Conservation (phyloP, 1,140 invertebrate genomes). For the Panonychus citri region DNA sequence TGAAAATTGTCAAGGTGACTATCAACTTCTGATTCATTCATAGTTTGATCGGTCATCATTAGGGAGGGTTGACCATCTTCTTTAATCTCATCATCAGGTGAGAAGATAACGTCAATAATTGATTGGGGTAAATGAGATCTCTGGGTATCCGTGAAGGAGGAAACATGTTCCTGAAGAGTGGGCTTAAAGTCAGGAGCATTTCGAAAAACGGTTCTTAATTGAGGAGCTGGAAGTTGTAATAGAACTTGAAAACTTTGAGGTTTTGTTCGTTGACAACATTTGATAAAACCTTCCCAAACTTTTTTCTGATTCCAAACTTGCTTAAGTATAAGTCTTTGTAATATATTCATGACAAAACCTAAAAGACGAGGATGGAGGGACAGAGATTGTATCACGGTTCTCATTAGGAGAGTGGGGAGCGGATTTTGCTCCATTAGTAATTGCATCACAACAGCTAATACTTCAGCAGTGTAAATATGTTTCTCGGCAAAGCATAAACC, state of each 20-base stretch:
- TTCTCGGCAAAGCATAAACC: conserved; percentile 77
- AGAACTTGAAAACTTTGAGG: conserved; percentile 68
- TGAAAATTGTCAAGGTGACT: too few relatives aligned
- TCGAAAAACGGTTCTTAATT: conserved; percentile 47
- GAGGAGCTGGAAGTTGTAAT: conserved; percentile 50
- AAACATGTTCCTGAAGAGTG: conserved; percentile 44
- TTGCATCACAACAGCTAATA: conserved; percentile 70
- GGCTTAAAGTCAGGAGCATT: conserved; percentile 44
- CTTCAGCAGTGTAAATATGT: conserved; percentile 50
- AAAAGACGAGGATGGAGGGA: conserved; percentile 60
- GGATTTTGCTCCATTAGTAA: conserved; percentile 69
- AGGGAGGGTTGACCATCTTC: too few relatives aligned
- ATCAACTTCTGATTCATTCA: too few relatives aligned
- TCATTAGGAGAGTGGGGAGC: conserved; percentile 77
- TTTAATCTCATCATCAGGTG: background rate
- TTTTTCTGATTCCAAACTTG: conserved; percentile 89
- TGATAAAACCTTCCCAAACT: conserved; percentile 92
- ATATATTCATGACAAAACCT: conserved; percentile 78
- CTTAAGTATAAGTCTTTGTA: conserved; percentile 68
- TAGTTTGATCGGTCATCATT: too few relatives aligned
- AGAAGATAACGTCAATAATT: conserved; percentile 27
- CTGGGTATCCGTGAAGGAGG: conserved; percentile 52
- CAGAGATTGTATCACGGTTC: conserved; percentile 80
- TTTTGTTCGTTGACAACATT: conserved; percentile 73
- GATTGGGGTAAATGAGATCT: conserved; percentile 30